Evolutionary conservation across 1,140 invertebrate species (phyloP).

Genomic region (Bombus pyrosoma): DNA sequence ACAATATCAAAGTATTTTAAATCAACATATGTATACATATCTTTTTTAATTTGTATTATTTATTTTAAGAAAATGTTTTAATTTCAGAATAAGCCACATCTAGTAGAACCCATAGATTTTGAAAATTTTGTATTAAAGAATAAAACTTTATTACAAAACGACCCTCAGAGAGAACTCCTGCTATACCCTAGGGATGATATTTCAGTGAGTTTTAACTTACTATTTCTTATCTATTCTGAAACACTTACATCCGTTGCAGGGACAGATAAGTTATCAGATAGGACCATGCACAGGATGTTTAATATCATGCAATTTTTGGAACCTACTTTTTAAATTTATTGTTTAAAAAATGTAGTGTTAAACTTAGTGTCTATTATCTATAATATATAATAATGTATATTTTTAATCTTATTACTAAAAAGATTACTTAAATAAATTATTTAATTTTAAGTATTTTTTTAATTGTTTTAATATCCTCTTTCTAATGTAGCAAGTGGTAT

Average conservation of each 20-base stretch:
- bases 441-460: background rate
- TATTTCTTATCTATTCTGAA: constrained; percentile 47
- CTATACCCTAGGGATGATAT: constrained; percentile 96
- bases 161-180: constrained; percentile 94
- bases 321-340: background rate
- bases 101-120: constrained; percentile 94
- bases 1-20: no score
- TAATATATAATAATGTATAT: background rate
- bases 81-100: constrained; percentile 88
- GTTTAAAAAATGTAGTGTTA: background rate
- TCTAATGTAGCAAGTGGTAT: constrained; percentile 87
- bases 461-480: constrained; percentile 25
- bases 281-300: constrained; percentile 18
- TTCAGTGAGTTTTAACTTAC: constrained; percentile 86
- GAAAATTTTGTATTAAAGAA: constrained; percentile 95
- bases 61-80: constrained; percentile 23
- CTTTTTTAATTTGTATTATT: background rate
- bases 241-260: constrained; percentile 48
- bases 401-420: background rate
- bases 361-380: background rate
- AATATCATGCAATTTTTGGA: background rate
- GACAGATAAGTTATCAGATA: constrained; percentile 52
- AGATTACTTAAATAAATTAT: background rate
- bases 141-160: constrained; percentile 95
- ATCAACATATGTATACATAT: no score